phyloP scores from a whole-genome alignment of 2,113 vertebrate species.

The Leucopsar rothschildi region DNA sequence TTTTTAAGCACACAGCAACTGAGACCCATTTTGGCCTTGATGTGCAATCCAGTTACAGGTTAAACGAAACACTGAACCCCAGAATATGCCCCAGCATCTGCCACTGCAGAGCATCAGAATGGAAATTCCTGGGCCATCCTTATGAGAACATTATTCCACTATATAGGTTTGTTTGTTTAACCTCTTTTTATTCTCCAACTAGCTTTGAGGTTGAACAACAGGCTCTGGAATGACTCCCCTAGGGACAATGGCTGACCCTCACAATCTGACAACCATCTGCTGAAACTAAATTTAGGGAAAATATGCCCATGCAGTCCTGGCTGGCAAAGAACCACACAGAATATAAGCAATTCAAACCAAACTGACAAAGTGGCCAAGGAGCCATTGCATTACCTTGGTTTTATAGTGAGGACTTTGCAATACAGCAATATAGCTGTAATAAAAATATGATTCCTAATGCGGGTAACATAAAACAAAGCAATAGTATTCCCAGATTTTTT shows the following conservation, averaged over 20 bases:
- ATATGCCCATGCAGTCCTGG: neutral
- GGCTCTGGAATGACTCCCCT: neutral
- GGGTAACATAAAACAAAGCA: neutral
- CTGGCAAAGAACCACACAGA: neutral
- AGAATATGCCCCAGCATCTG: neutral
- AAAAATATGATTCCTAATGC: neutral
- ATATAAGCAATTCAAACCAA: neutral
- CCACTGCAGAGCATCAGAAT: neutral
- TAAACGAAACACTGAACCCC: neutral
- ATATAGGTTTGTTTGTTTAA: neutral
- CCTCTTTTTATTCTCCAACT: neutral
- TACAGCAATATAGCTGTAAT: neutral
- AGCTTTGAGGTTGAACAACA: neutral
- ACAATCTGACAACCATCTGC: slow-evolving; percentile 16
- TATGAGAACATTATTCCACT: neutral
- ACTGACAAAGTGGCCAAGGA: neutral
- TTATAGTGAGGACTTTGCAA: neutral
- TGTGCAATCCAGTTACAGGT: neutral
- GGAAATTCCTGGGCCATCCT: neutral
- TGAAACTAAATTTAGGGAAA: neutral
- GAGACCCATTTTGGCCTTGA: neutral
- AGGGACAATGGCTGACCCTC: neutral
- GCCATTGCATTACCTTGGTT: neutral
- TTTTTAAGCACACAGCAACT: neutral
- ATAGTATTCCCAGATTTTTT: neutral